Conservation (phyloP, 2,797 vertebrate species). For the Sus cebifrons region DNA sequence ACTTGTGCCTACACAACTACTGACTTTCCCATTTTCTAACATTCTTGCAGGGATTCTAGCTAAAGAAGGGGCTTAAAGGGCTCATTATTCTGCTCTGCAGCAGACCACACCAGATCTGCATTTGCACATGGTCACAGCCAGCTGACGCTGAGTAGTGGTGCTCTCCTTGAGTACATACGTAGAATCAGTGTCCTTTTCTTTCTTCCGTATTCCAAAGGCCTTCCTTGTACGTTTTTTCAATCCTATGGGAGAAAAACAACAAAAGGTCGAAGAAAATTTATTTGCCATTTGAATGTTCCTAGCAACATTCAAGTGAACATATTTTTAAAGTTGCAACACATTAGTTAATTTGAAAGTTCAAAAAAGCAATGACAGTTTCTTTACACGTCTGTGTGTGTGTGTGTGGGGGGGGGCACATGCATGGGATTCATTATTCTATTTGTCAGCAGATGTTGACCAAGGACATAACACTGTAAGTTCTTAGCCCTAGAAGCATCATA, state of each 20-base stretch:
- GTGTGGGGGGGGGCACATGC: not conserved
- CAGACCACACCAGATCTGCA: not conserved
- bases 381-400: not conserved
- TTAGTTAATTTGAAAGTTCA: not conserved
- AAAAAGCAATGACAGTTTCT: not conserved
- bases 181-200: slow-evolving; percentile 97
- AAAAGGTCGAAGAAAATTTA: not conserved
- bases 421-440: not conserved
- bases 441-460: not conserved
- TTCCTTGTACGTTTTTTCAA: slow-evolving; percentile 99
- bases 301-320: not conserved
- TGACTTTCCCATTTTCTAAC: not conserved
- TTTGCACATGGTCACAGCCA: not conserved
- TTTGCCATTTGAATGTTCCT: not conserved
- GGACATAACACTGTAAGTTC: not conserved
- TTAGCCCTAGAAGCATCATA: not conserved
- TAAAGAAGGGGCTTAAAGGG: not conserved
- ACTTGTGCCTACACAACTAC: not conserved
- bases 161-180: slow-evolving; percentile 92
- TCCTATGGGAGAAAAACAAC: slow-evolving; percentile 90
- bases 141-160: not conserved
- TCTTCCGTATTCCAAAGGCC: slow-evolving; percentile 98
- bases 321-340: not conserved
- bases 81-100: not conserved
- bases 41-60: not conserved